Base-by-base conservation (phyloP, 2,888 invertebrate genomes). In the Coronaproctus castanopsis region DNA sequence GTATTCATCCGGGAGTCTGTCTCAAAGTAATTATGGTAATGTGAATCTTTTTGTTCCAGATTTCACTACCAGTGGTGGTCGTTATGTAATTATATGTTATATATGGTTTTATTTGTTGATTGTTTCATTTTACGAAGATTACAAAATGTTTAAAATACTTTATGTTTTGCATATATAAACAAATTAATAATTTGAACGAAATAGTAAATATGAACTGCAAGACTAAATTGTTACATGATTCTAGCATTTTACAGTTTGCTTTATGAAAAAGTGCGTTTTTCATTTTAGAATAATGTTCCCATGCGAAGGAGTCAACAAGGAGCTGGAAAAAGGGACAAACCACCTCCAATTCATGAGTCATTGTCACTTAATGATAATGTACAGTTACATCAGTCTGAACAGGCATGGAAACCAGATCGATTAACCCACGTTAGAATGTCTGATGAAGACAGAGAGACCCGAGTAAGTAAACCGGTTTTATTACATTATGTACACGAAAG, bases 381-480 rank as follows among this genome's bases (percentile, higher is more conserved):
- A 0, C 86, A 89, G 70, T 75, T 93, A 2, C 85, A 86, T 68
- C 85, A 87, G 70, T 78, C 83, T 50, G 86, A 89, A 68, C 90
- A 93, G 70, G 92, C 93, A 0, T 95, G 93, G 93, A 85, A 84
- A 67, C 92, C 93, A 0, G 75, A 80, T 2, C 74, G 80, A 58
- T 73, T 82, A 63, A 77, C 62, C 59, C 64, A 75, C 64, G 72
- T 69, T 54, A 70, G 59, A 20, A 67, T 66, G 55, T 67, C 68
- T 20, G 74, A 76, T 54, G 76, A 77, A 1, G 74, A 76, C 10
- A 69, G 70, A 14, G 76, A 76, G 66, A 75, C 78, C 52, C 73
- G 73, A 60, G 71, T 70, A 62, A 62, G 51, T 58, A n/a, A n/a
- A n/a, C n/a, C n/a, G n/a, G n/a, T n/a, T n/a, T n/a, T n/a, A n/a